Percentiles rank a stretch among this genome's conserved stretches.
phyloP scores from a whole-genome alignment of 2,888 invertebrate genomes.

The Anarsia innoxiella region DNA sequence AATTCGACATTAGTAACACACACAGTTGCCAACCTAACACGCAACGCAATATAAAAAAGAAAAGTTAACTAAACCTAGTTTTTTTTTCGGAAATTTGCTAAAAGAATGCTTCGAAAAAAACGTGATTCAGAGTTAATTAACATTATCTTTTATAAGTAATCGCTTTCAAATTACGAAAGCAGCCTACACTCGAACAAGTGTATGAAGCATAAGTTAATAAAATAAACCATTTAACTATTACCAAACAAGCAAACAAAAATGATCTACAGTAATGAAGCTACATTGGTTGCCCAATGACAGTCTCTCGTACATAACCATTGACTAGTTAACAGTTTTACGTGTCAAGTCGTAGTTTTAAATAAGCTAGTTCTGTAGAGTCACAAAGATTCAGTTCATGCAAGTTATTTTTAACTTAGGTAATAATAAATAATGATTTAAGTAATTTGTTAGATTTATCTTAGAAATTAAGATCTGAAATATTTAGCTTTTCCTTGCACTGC shows the following conservation, averaged over 20 bases:
- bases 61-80: slow-evolving; percentile 41
- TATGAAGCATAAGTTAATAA: slow-evolving; percentile 40
- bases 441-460: background rate
- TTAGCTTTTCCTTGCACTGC: background rate
- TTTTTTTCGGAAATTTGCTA: background rate
- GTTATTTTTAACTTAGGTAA: background rate
- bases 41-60: too few species aligned
- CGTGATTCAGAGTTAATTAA: slow-evolving; percentile 12
- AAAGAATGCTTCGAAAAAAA: slow-evolving; percentile 13
- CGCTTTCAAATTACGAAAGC: too few species aligned
- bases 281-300: slow-evolving; percentile 40
- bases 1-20: background rate
- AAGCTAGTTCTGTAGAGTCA: slow-evolving; percentile 1
- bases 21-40: slow-evolving; percentile 35
- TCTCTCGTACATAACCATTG: slow-evolving; percentile 57
- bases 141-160: too few species aligned
- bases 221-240: slow-evolving; percentile 34
- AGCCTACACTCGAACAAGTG: too few species aligned
- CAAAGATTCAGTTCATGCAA: slow-evolving; percentile 1
- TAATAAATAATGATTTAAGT: background rate
- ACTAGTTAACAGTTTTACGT: slow-evolving; percentile 41
- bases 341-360: slow-evolving; percentile 5
- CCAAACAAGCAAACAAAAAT: slow-evolving; percentile 42
- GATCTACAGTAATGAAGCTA: slow-evolving; percentile 47
- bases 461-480: background rate